Evolutionary conservation across 1,140 invertebrate species (phyloP).

Genomic region (Yoshiicerus persimilis): DNA sequence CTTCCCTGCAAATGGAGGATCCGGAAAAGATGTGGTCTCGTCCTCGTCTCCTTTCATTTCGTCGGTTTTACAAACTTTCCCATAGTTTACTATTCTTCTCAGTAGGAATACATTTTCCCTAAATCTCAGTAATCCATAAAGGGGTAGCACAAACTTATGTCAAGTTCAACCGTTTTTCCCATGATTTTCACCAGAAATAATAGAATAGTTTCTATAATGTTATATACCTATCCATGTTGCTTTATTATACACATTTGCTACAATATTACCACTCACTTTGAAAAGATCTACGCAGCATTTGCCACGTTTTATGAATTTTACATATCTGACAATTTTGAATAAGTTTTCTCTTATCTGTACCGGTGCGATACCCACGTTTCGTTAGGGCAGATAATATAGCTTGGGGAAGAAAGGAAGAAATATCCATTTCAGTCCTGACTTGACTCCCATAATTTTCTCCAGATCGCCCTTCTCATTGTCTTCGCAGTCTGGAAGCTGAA

Average conservation of each 20-base stretch:
- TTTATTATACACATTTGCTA: not conserved
- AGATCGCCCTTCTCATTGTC: not conserved
- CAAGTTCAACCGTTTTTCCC: not conserved
- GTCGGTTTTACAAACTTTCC: too few species aligned
- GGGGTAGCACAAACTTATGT: not conserved
- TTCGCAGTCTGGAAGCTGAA: not conserved
- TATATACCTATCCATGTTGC: not conserved
- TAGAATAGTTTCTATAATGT: not conserved
- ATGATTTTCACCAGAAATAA: not conserved
- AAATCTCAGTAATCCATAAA: not conserved
- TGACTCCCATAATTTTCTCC: not conserved
- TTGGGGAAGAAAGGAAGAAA: not conserved
- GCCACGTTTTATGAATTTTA: not conserved
- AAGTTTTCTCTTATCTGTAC: too few species aligned
- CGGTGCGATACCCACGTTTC: too few species aligned
- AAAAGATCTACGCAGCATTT: not conserved
- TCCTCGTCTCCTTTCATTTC: too few species aligned
- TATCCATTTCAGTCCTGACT: not conserved
- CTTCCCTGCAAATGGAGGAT: too few species aligned
- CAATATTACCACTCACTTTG: not conserved
- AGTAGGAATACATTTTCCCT: not conserved
- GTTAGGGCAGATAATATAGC: not conserved
- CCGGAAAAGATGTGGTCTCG: not conserved
- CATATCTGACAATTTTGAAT: not conserved
- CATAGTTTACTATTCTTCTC: not conserved